A percentile compares a stretch with the other conserved stretches of the same genome.
These are phyloP conservation scores for Hucho hucho DNA, from an alignment of 2,113 vertebrate species.

Conservation along the genomic window DNA sequence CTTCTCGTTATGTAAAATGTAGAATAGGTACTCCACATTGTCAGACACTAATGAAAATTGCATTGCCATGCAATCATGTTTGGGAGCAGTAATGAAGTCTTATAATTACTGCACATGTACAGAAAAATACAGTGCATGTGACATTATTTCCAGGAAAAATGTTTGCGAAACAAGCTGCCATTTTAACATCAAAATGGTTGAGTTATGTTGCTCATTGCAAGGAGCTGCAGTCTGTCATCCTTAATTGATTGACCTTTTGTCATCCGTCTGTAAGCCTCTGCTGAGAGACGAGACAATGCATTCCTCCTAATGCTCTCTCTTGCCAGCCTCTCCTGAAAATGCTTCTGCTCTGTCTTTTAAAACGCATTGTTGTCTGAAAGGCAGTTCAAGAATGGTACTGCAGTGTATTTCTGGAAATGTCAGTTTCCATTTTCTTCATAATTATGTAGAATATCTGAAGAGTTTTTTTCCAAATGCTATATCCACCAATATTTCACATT, in stretches of 20 bases:
- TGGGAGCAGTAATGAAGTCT: neutral
- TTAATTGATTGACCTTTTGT: conserved; percentile 20
- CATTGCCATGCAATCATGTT: neutral
- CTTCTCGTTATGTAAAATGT: neutral
- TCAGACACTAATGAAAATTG: neutral
- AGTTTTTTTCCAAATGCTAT: no score
- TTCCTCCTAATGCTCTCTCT: neutral
- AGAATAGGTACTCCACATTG: neutral
- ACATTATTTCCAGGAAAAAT: neutral
- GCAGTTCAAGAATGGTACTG: neutral
- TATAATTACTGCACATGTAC: neutral
- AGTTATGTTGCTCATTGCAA: neutral
- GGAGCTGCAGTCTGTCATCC: neutral
- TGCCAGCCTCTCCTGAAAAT: neutral
- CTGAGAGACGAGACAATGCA: neutral
- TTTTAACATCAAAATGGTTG: neutral
- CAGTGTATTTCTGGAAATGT: no score
- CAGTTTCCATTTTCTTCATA: no score
- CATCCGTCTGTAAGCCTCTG: neutral
- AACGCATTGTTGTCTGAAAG: neutral
- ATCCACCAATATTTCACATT: no score
- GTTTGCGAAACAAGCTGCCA: neutral
- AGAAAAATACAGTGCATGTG: no score
- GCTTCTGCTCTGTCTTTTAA: neutral
- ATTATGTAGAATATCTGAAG: no score